Evolutionary conservation across 2,797 vertebrate species (phyloP), one percentile per base, ranked within the genome.

Genomic region (Ibycter americanus): DNA sequence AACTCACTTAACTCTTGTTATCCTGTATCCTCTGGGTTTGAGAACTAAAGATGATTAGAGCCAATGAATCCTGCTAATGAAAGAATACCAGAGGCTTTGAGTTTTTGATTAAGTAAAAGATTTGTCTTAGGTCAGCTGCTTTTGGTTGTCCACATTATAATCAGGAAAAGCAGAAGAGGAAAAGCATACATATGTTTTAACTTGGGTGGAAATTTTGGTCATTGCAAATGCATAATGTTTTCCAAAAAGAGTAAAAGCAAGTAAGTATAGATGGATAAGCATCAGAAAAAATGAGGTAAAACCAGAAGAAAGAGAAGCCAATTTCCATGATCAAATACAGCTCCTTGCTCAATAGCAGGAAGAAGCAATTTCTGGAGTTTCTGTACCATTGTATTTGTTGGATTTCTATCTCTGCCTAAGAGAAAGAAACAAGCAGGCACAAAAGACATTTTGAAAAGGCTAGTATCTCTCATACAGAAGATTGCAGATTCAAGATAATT

Each of bases 61-160:
- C 65, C 5, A 5, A 97, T 96, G 98, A 97, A 97, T 95, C 91
- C 91, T 23, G 32, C 90, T 97, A 97, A 98, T 96, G 96, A 97
- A 98, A 97, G 95, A 96, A 95, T 97, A 96, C 95, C 88, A 95
- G 89, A 92, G 96, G 90, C 97, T 97, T 83, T 94, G 95, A 96
- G 77, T 51, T 97, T 97, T 94, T 74, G 72, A 97, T 98, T 97
- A 98, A 97, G 90, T 85, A 94, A 96, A 97, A 97, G 92, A 97
- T 93, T 95, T 92, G 92, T 97, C 79, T 98, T 95, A 91, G 90
- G 87, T 97, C 87, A 95, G 70, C 96, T 97, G 83, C 87, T 95
- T 96, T 92, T 20, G 19, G 71, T 94, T 97, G 79, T 84, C 82
- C 81, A 80, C 34, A 84, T 96, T 95, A 92, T 91, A 97, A 97